Conservation (phyloP, 2,113 vertebrate genomes). For the Suncus etruscus region DNA sequence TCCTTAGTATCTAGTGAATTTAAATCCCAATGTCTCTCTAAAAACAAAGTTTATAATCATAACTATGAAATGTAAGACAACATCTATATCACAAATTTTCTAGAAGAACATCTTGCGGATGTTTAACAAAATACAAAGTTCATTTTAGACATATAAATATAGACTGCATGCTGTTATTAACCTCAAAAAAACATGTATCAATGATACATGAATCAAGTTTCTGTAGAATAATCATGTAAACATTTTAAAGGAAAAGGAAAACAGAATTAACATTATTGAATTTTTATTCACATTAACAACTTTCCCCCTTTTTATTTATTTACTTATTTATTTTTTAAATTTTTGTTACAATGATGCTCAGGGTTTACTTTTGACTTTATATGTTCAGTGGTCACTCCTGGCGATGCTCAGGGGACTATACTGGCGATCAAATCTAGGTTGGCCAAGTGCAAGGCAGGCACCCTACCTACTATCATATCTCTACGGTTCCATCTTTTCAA, state of each 20-base stretch:
- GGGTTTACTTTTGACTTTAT: too few relatives aligned
- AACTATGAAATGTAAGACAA: constrained; percentile 4
- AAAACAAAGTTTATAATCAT: background rate
- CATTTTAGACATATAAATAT: background rate
- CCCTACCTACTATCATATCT: too few relatives aligned
- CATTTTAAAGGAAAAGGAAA: constrained; percentile 23
- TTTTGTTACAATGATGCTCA: too few relatives aligned
- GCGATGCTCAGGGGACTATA: too few relatives aligned
- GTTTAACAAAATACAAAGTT: background rate
- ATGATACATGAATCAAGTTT: background rate
- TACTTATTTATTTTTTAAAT: too few relatives aligned
- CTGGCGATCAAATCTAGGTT: too few relatives aligned
- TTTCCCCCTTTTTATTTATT: too few relatives aligned
- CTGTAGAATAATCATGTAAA: background rate
- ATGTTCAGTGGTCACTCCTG: too few relatives aligned
- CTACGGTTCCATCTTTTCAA: too few relatives aligned
- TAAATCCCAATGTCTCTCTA: background rate
- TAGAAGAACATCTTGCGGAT: background rate
- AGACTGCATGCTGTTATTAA: background rate
- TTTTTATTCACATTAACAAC: background rate
- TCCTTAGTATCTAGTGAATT: background rate
- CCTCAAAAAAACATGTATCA: background rate
- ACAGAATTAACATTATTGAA: background rate
- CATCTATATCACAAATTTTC: background rate
- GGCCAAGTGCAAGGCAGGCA: too few relatives aligned